A percentile compares a stretch with the other conserved stretches of the same genome.
Conservation (phyloP, 2,888 invertebrate species). For the Drosophila conformis region DNA sequence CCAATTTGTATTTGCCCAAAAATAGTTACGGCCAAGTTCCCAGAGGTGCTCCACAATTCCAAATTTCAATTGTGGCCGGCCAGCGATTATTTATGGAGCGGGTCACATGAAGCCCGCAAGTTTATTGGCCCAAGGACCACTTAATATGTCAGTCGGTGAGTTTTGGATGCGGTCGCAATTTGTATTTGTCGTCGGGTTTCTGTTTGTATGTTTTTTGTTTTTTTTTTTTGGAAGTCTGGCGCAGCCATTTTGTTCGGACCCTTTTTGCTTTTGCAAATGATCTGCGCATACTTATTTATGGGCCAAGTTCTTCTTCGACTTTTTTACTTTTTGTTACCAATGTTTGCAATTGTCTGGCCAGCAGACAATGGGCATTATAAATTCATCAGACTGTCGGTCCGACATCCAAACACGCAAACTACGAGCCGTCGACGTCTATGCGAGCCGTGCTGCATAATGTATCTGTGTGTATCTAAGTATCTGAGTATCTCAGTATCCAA, state of each 20-base stretch:
- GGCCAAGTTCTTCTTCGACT: slow-evolving; percentile 54
- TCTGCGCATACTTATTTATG: slow-evolving; percentile 55
- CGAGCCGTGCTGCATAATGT: slow-evolving; percentile 68
- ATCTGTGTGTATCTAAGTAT: slow-evolving; percentile 46
- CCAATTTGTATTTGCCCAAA: slow-evolving; percentile 64
- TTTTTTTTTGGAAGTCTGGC: slow-evolving; percentile 7
- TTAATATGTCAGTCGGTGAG: slow-evolving; percentile 72
- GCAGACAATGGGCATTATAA: slow-evolving; percentile 78
- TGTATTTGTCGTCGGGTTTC: slow-evolving; percentile 6
- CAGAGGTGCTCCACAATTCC: slow-evolving; percentile 19
- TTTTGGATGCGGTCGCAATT: slow-evolving; percentile 19
- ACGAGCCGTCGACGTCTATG: slow-evolving; percentile 13
- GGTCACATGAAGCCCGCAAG: slow-evolving; percentile 64
- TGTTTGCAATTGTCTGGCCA: slow-evolving; percentile 75
- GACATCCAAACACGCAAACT: slow-evolving; percentile 54
- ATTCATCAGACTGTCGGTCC: slow-evolving; percentile 72
- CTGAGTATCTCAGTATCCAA: slow-evolving; percentile 33
- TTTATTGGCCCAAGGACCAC: slow-evolving; percentile 71
- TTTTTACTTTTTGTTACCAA: slow-evolving; percentile 48
- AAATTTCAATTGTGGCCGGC: slow-evolving; percentile 20
- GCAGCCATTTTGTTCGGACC: slow-evolving; percentile 53
- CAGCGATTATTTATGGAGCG: slow-evolving; percentile 59
- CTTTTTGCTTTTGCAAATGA: slow-evolving; percentile 51
- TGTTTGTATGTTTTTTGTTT: neutral
- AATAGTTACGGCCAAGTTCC: slow-evolving; percentile 26